Conservation (phyloP, 1,140 invertebrate species). For the Drosophila sechellia region DNA sequence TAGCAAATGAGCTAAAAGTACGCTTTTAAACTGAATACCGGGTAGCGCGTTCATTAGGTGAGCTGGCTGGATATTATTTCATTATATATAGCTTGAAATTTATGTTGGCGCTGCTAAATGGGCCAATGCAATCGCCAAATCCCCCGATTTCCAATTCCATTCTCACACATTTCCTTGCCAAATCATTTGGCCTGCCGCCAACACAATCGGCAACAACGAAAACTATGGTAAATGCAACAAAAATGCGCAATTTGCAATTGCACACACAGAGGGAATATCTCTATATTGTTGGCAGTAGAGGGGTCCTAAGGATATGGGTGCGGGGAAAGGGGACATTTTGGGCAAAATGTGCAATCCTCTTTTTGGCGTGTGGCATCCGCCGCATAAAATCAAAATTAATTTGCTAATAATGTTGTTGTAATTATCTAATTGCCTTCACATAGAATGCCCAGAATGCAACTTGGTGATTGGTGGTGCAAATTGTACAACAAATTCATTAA, state of each 20-base stretch:
- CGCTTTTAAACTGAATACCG: not conserved
- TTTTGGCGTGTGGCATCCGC: slow-evolving; percentile 32
- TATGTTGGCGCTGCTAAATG: slow-evolving; percentile 25
- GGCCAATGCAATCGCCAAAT: slow-evolving; percentile 13
- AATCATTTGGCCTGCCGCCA: slow-evolving; percentile 49
- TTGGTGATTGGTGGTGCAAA: slow-evolving; percentile 17
- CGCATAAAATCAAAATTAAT: slow-evolving; percentile 67
- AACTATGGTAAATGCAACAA: not conserved
- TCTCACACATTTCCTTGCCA: slow-evolving; percentile 39
- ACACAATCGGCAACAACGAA: slow-evolving; percentile 11
- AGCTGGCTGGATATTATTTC: slow-evolving; percentile 11
- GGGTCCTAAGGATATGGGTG: not conserved
- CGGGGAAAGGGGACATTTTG: no score
- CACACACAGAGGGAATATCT: not conserved
- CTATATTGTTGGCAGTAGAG: not conserved
- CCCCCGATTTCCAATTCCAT: slow-evolving; percentile 5
- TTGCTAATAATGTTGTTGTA: slow-evolving; percentile 68
- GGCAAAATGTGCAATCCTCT: slow-evolving; percentile 6
- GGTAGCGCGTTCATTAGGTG: not conserved
- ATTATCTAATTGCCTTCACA: slow-evolving; percentile 57
- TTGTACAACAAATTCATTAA: slow-evolving; percentile 51
- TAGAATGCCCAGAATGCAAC: slow-evolving; percentile 15
- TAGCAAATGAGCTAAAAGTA: not conserved
- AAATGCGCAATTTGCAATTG: slow-evolving; percentile 36
- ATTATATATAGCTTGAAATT: slow-evolving; percentile 17